Percentiles rank a stretch among this genome's conserved stretches.
Conservation (phyloP, 2,113 vertebrate genomes). For the Pyxicephalus adspersus region DNA sequence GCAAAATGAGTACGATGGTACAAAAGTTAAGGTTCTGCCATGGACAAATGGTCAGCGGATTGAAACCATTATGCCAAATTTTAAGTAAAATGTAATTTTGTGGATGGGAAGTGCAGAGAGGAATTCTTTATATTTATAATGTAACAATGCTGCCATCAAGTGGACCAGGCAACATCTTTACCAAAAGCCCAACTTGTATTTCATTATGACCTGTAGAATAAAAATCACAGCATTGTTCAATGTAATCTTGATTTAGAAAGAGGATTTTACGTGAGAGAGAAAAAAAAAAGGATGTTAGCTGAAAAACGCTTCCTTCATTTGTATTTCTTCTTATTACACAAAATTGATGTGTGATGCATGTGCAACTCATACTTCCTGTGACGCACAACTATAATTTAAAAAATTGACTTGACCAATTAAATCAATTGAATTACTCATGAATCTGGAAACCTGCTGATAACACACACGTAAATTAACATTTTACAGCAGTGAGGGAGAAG, state of each 20-base stretch:
- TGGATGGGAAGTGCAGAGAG: neutral
- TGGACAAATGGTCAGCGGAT: neutral
- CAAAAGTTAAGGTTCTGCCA: slow-evolving; percentile 26
- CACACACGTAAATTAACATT: slow-evolving; percentile 6
- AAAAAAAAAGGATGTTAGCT: no score
- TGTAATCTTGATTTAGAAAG: no score
- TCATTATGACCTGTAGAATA: no score
- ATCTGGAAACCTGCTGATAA: neutral
- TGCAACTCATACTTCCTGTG: neutral
- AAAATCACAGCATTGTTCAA: no score
- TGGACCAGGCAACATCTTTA: neutral
- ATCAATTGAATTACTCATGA: neutral
- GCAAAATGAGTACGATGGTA: slow-evolving; percentile 2
- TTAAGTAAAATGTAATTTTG: neutral
- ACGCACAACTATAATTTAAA: neutral
- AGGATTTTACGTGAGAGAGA: no score
- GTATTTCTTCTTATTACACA: no score
- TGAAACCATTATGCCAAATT: neutral
- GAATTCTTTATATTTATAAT: neutral
- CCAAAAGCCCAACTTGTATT: neutral
- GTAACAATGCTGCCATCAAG: slow-evolving; percentile 26
- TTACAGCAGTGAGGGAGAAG: neutral
- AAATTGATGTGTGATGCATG: neutral
- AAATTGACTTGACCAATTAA: slow-evolving; percentile 2
- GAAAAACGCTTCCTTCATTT: no score